These are phyloP conservation scores for Rhabdomys dilectus DNA, from an alignment of 2,113 vertebrate genomes.

Conservation along the genomic window DNA sequence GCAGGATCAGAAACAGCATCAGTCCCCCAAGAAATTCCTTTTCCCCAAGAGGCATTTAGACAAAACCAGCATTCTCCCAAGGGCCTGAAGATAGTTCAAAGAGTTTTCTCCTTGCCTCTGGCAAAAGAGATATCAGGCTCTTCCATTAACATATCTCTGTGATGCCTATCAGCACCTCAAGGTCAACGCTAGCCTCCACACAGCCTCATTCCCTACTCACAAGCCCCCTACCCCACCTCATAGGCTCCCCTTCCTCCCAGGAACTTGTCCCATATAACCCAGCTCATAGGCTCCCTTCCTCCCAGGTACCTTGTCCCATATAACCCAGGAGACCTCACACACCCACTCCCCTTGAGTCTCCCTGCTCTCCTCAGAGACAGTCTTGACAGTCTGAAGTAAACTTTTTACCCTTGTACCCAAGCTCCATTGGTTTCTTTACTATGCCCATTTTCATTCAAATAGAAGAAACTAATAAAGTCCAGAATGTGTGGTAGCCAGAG, in stretches of 20 bases:
- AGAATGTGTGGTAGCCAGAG: not conserved
- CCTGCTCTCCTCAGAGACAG: not conserved
- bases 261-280: not conserved
- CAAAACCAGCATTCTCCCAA: not conserved
- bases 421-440: not conserved
- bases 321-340: not conserved
- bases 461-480: not conserved
- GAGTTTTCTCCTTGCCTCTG: not conserved
- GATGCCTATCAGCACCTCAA: not conserved
- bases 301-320: not conserved
- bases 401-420: not conserved
- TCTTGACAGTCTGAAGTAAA: not conserved
- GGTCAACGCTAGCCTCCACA: not conserved
- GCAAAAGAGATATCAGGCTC: not conserved
- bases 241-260: not conserved
- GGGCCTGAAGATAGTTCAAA: not conserved
- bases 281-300: not conserved
- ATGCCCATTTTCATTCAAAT: not conserved
- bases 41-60: not conserved
- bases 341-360: not conserved
- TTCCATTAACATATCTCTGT: not conserved
- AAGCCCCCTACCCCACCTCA: not conserved
- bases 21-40: not conserved
- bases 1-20: not conserved
- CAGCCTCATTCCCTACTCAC: not conserved